Evolutionary conservation across 2,888 invertebrate genomes (phyloP), one percentile per base, ranked within the genome.

Genomic region (Anarsia innoxiella): DNA sequence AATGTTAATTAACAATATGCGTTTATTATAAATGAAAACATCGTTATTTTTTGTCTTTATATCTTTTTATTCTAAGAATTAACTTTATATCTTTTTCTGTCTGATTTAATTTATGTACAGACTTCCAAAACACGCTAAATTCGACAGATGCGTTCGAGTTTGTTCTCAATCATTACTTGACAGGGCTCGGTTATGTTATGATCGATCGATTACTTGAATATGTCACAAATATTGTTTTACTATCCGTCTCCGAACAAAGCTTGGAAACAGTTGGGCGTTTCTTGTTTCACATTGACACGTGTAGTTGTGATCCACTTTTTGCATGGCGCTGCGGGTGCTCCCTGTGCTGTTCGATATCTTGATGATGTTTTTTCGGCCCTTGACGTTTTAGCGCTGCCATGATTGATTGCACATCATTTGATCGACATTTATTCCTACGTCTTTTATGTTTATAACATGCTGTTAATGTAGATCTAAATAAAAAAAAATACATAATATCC

Each of bases 81-180:
- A n/a, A n/a, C n/a, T n/a, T n/a, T n/a, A n/a, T n/a, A n/a, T n/a
- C n/a, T n/a, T n/a, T n/a, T n/a, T n/a, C n/a, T n/a, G n/a, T n/a
- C n/a, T n/a, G n/a, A n/a, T n/a, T n/a, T n/a, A n/a, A n/a, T n/a
- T n/a, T n/a, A n/a, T n/a, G n/a, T n/a, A n/a, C n/a, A n/a, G n/a
- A n/a, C n/a, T n/a, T n/a, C n/a, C n/a, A n/a, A n/a, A n/a, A n/a
- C n/a, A n/a, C 49, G 51, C 66, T 58, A 62, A 65, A 65, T 64
- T 60, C 45, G 61, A 57, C 56, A 57, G 57, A 53, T 60, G 60
- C 53, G 42, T 36, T 38, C 32, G 53, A 3, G 42, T 48, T 47
- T 51, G 46, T 55, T 45, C 51, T 65, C 62, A 54, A 66, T 68
- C 66, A 66, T 56, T 53, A 43, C 35, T 39, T 53, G 57, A 53